phyloP scores from a whole-genome alignment of 1,140 invertebrate genomes.

The Drosophila serrata region DNA sequence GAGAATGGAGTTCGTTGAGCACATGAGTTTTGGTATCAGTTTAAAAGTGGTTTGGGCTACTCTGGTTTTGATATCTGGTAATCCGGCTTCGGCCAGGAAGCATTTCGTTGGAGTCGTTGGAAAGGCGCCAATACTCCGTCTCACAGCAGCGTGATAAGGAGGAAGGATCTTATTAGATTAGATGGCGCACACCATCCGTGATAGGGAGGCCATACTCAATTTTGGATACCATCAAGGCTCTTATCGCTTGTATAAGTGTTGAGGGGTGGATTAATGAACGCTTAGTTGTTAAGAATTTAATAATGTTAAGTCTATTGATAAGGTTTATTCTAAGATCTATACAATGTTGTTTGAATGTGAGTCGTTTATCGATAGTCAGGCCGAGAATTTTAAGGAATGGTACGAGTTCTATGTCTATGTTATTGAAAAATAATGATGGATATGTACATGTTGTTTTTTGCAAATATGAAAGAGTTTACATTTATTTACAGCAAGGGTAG shows the following conservation, averaged over 20 bases:
- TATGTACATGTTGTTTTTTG: constrained; percentile 8
- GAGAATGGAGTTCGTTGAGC: no score
- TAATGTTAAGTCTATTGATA: constrained; percentile 23
- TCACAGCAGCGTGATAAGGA: constrained; percentile 18
- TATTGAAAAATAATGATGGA: not conserved
- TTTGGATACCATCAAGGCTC: constrained; percentile 16
- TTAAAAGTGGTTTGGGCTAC: not conserved
- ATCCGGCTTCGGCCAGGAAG: constrained; percentile 14
- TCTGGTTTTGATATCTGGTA: constrained; percentile 13
- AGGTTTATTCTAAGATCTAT: constrained; percentile 12
- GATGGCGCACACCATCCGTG: constrained; percentile 19
- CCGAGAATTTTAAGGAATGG: constrained; percentile 13
- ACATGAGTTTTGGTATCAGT: no score
- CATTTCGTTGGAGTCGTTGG: constrained; percentile 17
- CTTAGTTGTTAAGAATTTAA: constrained; percentile 26
- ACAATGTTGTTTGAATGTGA: constrained; percentile 33
- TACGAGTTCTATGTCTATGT: constrained; percentile 8
- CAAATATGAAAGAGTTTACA: constrained; percentile 3
- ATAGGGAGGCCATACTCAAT: constrained; percentile 14
- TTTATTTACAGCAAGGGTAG: not conserved
- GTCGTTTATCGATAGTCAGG: constrained; percentile 18
- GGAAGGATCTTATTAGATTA: not conserved
- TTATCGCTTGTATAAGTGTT: constrained; percentile 13
- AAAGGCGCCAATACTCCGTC: constrained; percentile 11
- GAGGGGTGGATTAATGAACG: not conserved